Evolutionary conservation across 92 coral and sea anemone genomes (phyloP).

Genomic region (Micromussa lordhowensis): DNA sequence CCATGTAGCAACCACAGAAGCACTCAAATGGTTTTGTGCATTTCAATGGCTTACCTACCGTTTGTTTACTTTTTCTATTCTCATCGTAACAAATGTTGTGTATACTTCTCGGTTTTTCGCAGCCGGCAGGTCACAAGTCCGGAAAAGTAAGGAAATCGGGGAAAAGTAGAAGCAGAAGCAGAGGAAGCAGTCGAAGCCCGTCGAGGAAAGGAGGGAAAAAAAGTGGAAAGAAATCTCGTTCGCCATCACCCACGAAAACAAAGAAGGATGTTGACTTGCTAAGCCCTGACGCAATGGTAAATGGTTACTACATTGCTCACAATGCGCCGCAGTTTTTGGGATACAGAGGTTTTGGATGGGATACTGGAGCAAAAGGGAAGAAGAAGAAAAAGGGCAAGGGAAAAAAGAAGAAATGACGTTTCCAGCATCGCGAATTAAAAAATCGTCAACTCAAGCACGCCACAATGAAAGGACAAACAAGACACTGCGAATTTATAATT

Average conservation of each 20-base stretch:
- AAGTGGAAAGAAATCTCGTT: conserved; percentile 83
- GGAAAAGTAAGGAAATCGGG: conserved; percentile 82
- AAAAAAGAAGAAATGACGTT: conserved; percentile 72
- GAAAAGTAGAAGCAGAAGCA: conserved; percentile 80
- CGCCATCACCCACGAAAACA: conserved; percentile 79
- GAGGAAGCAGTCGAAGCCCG: conserved; percentile 88
- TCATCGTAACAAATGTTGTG: background rate
- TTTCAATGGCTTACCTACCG: conserved; percentile 34
- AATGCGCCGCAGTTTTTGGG: conserved; percentile 89
- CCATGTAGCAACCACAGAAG: background rate
- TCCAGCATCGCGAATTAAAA: background rate
- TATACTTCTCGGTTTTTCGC: background rate
- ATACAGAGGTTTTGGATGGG: conserved; percentile 92
- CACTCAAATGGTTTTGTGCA: conserved; percentile 3
- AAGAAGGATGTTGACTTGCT: conserved; percentile 77
- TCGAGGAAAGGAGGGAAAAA: conserved; percentile 82
- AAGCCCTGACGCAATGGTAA: conserved; percentile 98
- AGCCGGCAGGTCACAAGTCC: conserved; percentile 66
- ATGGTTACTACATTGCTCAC: conserved; percentile 95
- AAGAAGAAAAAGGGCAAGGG: conserved; percentile 79
- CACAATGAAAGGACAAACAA: too few relatives aligned
- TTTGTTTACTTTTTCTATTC: conserved; percentile 35
- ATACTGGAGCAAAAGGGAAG: conserved; percentile 61
- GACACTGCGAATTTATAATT: too few relatives aligned
- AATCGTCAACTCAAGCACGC: too few relatives aligned